Conservation (phyloP, 2,113 vertebrate species). For the Alethe castanea region DNA sequence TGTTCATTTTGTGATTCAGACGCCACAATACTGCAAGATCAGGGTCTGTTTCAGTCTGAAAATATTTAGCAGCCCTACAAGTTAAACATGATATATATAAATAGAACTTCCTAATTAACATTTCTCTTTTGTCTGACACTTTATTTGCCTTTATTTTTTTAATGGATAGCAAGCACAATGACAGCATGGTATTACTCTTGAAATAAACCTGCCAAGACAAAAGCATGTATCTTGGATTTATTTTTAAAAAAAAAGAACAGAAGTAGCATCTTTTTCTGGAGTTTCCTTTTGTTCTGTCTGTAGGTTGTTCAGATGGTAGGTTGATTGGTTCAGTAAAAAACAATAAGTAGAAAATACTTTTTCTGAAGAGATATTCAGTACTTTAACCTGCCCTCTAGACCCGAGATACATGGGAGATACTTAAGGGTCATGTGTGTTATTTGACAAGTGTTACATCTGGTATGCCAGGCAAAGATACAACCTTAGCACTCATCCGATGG, state of each 20-base stretch:
- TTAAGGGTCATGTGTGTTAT: constrained; percentile 82
- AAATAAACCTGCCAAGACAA: constrained; percentile 57
- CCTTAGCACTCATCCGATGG: constrained; percentile 81
- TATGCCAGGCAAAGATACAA: constrained; percentile 81
- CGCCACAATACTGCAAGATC: neutral
- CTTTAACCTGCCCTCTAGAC: constrained; percentile 81
- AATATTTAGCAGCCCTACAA: constrained; percentile 12
- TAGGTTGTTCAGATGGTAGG: constrained; percentile 60
- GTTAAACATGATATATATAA: constrained; percentile 18
- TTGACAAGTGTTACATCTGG: constrained; percentile 81
- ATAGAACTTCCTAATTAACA: constrained; percentile 52
- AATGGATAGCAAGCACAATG: neutral
- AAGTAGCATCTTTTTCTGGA: neutral
- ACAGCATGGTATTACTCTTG: neutral
- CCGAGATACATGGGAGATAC: constrained; percentile 75
- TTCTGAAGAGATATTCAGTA: constrained; percentile 76
- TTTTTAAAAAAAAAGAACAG: constrained; percentile 49
- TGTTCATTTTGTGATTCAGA: constrained; percentile 8
- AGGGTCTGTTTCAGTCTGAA: neutral
- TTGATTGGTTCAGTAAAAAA: constrained; percentile 86
- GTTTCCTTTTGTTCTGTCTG: constrained; percentile 79
- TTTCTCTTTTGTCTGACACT: constrained; percentile 58
- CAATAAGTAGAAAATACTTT: constrained; percentile 78
- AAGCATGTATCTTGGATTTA: constrained; percentile 14
- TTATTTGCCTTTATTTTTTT: neutral